A percentile compares a stretch with the other conserved stretches of the same genome.
Evolutionary conservation across 2,797 vertebrate genomes (phyloP).

Genomic region (Malurus splendens): DNA sequence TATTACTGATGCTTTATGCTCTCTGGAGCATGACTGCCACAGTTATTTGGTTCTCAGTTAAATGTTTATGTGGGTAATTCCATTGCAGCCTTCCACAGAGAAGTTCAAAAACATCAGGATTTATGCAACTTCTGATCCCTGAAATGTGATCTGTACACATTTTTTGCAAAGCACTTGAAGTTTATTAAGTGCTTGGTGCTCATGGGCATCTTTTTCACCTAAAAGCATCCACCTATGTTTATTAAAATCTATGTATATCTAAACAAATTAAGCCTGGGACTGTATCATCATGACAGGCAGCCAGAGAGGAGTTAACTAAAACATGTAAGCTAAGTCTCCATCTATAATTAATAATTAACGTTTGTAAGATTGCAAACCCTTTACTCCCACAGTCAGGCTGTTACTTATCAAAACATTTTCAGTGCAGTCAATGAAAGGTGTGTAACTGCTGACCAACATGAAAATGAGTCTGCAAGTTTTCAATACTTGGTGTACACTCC

Average conservation of each 20-base stretch:
- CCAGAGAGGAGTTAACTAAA: not conserved
- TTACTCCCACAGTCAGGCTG: not conserved
- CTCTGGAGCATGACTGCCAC: slow-evolving; percentile 28
- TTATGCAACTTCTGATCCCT: not conserved
- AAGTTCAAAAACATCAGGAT: not conserved
- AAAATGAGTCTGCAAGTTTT: not conserved
- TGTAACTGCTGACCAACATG: not conserved
- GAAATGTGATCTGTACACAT: not conserved
- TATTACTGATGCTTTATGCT: slow-evolving; percentile 43
- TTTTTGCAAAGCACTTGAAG: not conserved
- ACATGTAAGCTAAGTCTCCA: not conserved
- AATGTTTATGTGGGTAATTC: not conserved
- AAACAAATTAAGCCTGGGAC: not conserved
- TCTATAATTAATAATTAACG: not conserved
- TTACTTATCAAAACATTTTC: not conserved
- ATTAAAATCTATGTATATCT: not conserved
- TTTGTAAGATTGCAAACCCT: not conserved
- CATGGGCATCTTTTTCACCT: not conserved
- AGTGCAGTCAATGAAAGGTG: not conserved
- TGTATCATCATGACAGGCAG: not conserved
- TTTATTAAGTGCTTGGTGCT: not conserved
- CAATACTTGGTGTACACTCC: not conserved
- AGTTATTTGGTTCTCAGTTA: slow-evolving; percentile 21
- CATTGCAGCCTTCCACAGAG: not conserved
- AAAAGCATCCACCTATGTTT: not conserved